phyloP scores from a whole-genome alignment of 2,888 invertebrate species.

The Pollenia griseotomentosa region DNA sequence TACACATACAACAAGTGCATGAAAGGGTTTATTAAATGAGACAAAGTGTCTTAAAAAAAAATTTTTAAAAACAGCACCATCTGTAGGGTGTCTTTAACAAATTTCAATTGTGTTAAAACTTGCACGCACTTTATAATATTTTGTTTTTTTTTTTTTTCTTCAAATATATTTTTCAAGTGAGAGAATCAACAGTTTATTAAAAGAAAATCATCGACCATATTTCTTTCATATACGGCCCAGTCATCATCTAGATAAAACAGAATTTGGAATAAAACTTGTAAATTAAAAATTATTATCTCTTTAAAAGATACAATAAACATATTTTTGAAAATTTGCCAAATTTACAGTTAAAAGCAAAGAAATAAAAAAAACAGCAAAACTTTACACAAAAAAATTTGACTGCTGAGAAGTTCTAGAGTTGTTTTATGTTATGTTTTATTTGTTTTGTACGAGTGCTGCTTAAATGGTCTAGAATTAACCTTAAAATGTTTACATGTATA shows the following conservation, averaged over 20 bases:
- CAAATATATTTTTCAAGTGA: conserved; percentile 21
- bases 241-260: conserved; percentile 61
- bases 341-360: conserved; percentile 29
- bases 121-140: conserved; percentile 21
- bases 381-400: conserved; percentile 14
- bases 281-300: conserved; percentile 55
- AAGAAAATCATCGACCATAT: conserved; percentile 21
- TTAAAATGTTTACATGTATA: conserved; percentile 56
- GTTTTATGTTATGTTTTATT: neutral
- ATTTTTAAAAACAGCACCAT: neutral
- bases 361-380: neutral
- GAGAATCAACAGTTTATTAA: conserved; percentile 53
- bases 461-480: conserved; percentile 75
- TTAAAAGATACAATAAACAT: conserved; percentile 46
- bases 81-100: conserved; percentile 13
- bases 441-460: conserved; percentile 33
- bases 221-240: conserved; percentile 48
- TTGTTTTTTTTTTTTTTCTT: neutral
- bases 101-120: neutral
- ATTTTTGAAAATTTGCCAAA: conserved; percentile 67
- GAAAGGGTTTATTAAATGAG: too few species aligned
- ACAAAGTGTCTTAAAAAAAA: too few species aligned
- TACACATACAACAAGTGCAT: too few species aligned
- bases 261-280: conserved; percentile 41
- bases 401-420: conserved; percentile 36